These are phyloP conservation scores for Hippocampus barbouri DNA, from an alignment of 2,113 vertebrate species.

Conservation along the genomic window DNA sequence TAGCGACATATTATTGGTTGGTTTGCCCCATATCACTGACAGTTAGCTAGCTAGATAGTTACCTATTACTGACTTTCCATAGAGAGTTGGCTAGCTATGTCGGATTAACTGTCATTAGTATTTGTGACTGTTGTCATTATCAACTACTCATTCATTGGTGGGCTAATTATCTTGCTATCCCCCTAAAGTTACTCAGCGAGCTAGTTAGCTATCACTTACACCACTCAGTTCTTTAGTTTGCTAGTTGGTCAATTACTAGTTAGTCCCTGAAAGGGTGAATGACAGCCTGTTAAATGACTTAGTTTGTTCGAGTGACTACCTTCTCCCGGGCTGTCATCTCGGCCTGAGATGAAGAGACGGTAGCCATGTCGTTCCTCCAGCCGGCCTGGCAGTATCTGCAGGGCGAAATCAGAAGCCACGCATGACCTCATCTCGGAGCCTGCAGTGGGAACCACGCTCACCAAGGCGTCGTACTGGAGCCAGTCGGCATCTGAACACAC, in stretches of 20 bases:
- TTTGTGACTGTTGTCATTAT: background rate
- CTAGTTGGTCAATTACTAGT: background rate
- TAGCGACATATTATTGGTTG: background rate
- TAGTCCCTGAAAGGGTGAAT: background rate
- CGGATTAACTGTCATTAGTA: background rate
- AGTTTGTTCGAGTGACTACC: conserved; percentile 61
- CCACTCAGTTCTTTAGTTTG: background rate
- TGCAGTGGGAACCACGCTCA: conserved; percentile 50
- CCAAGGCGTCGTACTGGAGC: conserved; percentile 70
- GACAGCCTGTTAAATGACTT: background rate
- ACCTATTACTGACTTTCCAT: background rate
- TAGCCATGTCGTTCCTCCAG: conserved; percentile 82
- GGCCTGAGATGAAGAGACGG: conserved; percentile 81
- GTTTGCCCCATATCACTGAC: background rate
- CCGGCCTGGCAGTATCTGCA: conserved; percentile 73
- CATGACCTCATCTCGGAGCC: background rate
- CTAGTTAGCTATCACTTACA: background rate
- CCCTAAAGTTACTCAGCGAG: background rate
- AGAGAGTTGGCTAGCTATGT: background rate
- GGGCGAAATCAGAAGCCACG: conserved; percentile 53
- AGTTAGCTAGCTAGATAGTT: background rate
- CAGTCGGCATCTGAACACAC: conserved; percentile 49
- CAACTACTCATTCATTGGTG: no score
- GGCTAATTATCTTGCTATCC: background rate
- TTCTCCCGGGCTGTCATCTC: conserved; percentile 84